Conservation (phyloP, 2,888 invertebrate species). For the Xanthia icteritia region DNA sequence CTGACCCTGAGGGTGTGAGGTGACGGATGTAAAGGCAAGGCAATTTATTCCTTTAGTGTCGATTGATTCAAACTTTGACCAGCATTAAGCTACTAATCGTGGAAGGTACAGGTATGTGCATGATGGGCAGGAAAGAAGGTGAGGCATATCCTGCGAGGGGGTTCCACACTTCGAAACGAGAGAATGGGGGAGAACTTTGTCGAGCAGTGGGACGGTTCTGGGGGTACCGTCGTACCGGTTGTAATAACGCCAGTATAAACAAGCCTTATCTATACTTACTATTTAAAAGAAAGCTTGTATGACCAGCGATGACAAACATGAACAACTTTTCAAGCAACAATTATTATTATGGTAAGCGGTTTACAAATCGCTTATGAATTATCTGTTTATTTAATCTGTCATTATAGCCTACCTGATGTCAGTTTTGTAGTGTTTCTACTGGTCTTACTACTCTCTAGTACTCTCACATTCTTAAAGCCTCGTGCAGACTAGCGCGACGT, state of each 20-base stretch:
- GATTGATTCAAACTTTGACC: too few species aligned
- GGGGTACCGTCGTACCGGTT: too few species aligned
- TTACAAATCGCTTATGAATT: slow-evolving; percentile 46
- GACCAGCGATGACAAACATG: slow-evolving; percentile 42
- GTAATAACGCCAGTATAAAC: not conserved
- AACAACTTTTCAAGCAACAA: slow-evolving; percentile 55
- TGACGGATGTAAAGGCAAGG: too few species aligned
- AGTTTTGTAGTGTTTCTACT: slow-evolving; percentile 17
- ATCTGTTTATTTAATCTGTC: slow-evolving; percentile 47
- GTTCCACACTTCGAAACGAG: not conserved
- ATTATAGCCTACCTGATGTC: slow-evolving; percentile 10
- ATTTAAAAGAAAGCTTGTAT: slow-evolving; percentile 56
- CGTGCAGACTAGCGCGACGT: too few species aligned
- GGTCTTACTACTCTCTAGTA: slow-evolving; percentile 18
- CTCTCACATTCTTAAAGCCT: not conserved
- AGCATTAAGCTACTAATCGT: too few species aligned
- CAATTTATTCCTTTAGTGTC: not conserved
- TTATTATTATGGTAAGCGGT: slow-evolving; percentile 31
- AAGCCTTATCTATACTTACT: not conserved
- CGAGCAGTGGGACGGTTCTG: too few species aligned
- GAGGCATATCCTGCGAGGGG: not conserved
- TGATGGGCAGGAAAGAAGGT: not conserved
- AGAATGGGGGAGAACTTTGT: not conserved
- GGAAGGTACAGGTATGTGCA: too few species aligned
- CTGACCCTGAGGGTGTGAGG: too few species aligned